Evolutionary conservation across 2,113 vertebrate species (phyloP), one percentile per base, ranked within the genome.

Genomic region (Microcebus lehilahytsara): DNA sequence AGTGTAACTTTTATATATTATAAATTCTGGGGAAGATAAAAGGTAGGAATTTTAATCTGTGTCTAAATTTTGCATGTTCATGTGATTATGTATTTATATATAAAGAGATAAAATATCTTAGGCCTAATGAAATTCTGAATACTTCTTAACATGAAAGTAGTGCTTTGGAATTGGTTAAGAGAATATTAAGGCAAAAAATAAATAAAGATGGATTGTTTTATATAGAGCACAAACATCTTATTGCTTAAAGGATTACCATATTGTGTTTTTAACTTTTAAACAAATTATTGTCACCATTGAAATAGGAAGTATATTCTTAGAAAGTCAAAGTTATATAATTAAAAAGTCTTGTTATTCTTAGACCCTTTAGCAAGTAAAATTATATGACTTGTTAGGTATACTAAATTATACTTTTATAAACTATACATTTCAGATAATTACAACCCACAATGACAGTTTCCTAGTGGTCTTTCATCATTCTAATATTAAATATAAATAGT

Each of bases 121-220:
- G 62, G 5, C 72, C 49, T 97, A 69, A 22, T 86, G 72, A 98
- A 92, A 75, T 86, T 97, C 67, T 97, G 88, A 95, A 97, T 12
- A 88, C 81, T 69, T 97, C 97, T 93, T 96, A 97, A 89, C 37
- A 97, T 97, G 64, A 93, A 98, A 98, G 62, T 17, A 98, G 96
- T 97, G 86, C 69, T 98, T 98, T 98, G 85, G 98, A 98, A 97
- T 91, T 97, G 97, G 97, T 91, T 96, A 96, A 96, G 93, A 98
- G 83, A 98, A 96, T 97, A 98, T 98, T 96, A 98, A 96, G 81
- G 97, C 97, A 91, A 78, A 97, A 79, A 69, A 98, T 98, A 98
- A 95, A 98, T 98, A 96, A 22, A 97, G 89, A 97, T 93, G 14
- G 89, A 98, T 98, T 98, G 62, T 98, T 98, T 98, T 92, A 89